These are phyloP conservation scores for Aelia acuminata DNA, from an alignment of 2,888 invertebrate genomes.

Conservation along the genomic window DNA sequence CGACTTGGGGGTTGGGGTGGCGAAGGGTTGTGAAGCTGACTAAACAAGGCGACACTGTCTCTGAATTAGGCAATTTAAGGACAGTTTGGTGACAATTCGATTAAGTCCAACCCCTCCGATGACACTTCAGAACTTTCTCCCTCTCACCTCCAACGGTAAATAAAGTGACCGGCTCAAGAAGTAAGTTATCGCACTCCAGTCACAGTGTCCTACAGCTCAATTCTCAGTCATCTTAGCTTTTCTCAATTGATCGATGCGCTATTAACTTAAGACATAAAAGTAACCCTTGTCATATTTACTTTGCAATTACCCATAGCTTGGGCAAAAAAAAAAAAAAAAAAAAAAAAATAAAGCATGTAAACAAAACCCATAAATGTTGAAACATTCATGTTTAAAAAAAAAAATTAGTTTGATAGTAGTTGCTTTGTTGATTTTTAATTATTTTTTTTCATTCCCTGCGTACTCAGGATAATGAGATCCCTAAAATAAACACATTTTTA, in stretches of 20 bases:
- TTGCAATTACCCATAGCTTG: no score
- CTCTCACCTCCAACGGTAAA: neutral
- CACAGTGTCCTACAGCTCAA: neutral
- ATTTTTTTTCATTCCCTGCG: no score
- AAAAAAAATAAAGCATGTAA: no score
- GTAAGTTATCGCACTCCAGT: neutral
- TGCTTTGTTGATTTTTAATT: no score
- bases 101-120: neutral
- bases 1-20: neutral
- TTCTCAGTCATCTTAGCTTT: neutral
- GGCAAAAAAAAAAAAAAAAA: no score
- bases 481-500: no score
- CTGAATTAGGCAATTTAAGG: conserved; percentile 21
- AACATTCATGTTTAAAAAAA: no score
- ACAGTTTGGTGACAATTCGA: neutral
- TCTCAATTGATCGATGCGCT: neutral
- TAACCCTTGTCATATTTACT: no score
- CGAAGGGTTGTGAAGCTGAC: neutral
- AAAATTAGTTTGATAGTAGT: no score
- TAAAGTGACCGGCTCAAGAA: neutral
- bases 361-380: no score
- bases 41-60: conserved; percentile 1
- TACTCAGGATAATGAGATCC: no score
- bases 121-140: neutral
- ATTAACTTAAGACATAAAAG: neutral